Base-by-base conservation (phyloP, 2,888 invertebrate genomes). In the Dioctria linearis region DNA sequence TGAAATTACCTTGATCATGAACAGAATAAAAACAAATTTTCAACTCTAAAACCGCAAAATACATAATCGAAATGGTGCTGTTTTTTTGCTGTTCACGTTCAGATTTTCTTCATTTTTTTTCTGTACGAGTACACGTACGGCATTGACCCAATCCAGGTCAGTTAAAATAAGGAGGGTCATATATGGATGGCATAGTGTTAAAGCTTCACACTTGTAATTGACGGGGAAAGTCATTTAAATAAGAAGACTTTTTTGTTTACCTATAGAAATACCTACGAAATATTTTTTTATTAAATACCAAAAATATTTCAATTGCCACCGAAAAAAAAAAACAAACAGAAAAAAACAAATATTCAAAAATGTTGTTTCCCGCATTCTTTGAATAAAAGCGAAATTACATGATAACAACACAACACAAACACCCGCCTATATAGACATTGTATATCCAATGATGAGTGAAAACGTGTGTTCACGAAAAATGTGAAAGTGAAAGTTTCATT, bases 401-500 rank as follows among this genome's bases (percentile, higher is more conserved):
- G 73, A 59, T 73, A 51, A 59, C 49, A 37, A 39, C 57, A 25
- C 25, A 25, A 25, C 25, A 25, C 25, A 25, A n/a, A n/a, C n/a
- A 0, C 25, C 25, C 25, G 25, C 25, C 25, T 25, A 25, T 25
- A 25, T 0, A 25, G 25, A 25, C 25, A 25, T 25, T 25, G 25
- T 25, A 25, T 73, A 57, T 59, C 73, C 43, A 66, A 42, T 11
- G 40, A 39, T 9, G 43, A 73, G 73, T 73, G 73, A 73, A 73
- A 73, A 57, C 42, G 43, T 57, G 25, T 73, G 73, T 57, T 42
- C 57, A 57, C 59, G 69, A 69, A 73, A 71, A 73, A 73, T 73
- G 73, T 73, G 73, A 73, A 73, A 73, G 73, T 73, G 73, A 73
- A 73, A 73, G 73, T 73, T 71, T 51, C 57, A 57, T 59, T 73